A percentile compares a stretch with the other conserved stretches of the same genome.
Conservation (phyloP, 2,797 vertebrate species). For the Syndactyla subalaris region DNA sequence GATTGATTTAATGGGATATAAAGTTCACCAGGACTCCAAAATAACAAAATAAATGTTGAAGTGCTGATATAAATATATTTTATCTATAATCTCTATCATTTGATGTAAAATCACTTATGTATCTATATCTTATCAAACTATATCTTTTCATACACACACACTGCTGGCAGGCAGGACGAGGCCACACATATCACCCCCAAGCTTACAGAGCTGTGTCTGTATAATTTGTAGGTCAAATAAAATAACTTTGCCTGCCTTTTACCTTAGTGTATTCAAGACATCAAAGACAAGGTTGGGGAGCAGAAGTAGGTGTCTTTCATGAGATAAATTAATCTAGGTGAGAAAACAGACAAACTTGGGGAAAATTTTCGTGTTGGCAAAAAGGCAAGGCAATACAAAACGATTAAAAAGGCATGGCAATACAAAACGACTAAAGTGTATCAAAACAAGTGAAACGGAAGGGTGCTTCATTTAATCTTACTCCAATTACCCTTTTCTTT, state of each 20-base stretch:
- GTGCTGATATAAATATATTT: background rate
- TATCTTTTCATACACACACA: background rate
- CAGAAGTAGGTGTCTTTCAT: background rate
- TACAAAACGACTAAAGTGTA: background rate
- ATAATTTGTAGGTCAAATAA: background rate
- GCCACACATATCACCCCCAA: background rate
- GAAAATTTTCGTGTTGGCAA: background rate
- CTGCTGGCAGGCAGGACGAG: background rate
- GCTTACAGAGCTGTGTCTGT: background rate
- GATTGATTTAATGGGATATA: background rate
- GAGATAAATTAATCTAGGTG: background rate
- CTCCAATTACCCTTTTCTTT: background rate
- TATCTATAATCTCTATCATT: background rate
- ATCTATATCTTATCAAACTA: background rate
- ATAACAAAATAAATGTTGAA: background rate
- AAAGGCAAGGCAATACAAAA: background rate
- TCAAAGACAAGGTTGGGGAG: background rate
- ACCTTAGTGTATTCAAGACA: background rate
- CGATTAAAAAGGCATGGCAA: background rate
- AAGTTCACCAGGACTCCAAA: background rate
- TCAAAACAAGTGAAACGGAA: background rate
- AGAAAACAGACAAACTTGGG: background rate
- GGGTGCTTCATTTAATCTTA: background rate
- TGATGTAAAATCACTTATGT: background rate
- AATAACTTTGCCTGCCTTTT: background rate